phyloP scores from a whole-genome alignment of 2,888 invertebrate species.

The Coelogynopora nodosa region DNA sequence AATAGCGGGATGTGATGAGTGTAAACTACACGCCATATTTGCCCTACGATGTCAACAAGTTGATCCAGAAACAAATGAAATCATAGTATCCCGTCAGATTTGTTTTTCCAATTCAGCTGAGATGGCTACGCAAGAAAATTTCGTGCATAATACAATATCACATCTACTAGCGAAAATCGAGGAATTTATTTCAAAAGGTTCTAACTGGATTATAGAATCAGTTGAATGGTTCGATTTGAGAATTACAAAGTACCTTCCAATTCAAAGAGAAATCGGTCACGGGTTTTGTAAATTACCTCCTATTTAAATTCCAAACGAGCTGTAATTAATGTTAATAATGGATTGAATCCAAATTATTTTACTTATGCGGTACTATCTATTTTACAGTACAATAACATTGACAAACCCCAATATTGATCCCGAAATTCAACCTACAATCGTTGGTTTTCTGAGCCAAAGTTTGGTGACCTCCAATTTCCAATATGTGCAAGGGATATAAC shows the following conservation, averaged over 20 bases:
- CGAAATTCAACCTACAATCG: neutral
- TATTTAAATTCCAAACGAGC: neutral
- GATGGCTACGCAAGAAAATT: too few relatives aligned
- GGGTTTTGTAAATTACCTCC: neutral
- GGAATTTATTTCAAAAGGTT: neutral
- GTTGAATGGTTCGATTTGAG: neutral
- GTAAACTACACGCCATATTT: neutral
- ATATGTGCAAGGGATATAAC: neutral
- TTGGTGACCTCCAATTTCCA: neutral
- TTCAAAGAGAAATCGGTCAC: neutral
- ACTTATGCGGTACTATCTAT: neutral
- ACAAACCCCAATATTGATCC: neutral
- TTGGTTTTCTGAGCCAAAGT: neutral
- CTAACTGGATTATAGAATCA: neutral
- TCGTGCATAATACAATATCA: too few relatives aligned
- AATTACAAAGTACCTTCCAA: neutral
- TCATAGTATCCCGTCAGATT: too few relatives aligned
- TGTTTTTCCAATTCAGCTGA: too few relatives aligned
- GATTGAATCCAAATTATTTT: neutral
- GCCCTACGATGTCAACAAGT: too few relatives aligned
- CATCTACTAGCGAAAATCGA: too few relatives aligned
- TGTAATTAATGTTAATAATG: neutral
- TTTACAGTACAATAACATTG: neutral
- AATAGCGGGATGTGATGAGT: neutral
- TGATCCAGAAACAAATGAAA: too few relatives aligned